Conservation (phyloP, 2,113 vertebrate genomes). For the Balaeniceps rex region DNA sequence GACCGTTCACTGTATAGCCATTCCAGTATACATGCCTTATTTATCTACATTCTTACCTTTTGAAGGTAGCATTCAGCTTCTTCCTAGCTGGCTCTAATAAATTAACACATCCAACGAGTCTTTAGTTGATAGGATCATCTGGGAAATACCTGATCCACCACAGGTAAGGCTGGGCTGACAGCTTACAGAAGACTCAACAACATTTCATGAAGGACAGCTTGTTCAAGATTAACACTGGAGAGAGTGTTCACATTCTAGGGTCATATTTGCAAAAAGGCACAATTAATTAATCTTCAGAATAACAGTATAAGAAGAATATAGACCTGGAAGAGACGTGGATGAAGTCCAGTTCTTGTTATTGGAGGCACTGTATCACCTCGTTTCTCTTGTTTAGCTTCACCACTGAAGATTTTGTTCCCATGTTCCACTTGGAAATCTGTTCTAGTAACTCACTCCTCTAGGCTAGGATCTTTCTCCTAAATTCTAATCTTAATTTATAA, state of each 20-base stretch:
- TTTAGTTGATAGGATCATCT: background rate
- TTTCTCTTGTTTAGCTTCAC: background rate
- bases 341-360: background rate
- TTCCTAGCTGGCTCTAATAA: background rate
- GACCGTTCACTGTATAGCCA: background rate
- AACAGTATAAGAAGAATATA: background rate
- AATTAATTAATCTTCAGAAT: background rate
- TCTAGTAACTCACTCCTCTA: background rate
- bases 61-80: background rate
- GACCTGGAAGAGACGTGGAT: background rate
- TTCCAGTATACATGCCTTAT: background rate
- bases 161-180: background rate
- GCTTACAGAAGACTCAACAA: background rate
- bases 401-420: background rate
- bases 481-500: background rate
- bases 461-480: background rate
- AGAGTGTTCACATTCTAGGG: background rate
- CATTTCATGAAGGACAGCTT: background rate
- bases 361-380: background rate
- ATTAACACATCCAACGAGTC: background rate
- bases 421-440: background rate
- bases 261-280: background rate
- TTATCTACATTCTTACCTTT: background rate
- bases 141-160: background rate
- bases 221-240: background rate